Evolutionary conservation across 2,888 invertebrate species (phyloP), one percentile per base, ranked within the genome.

Genomic region (Nomada flava): DNA sequence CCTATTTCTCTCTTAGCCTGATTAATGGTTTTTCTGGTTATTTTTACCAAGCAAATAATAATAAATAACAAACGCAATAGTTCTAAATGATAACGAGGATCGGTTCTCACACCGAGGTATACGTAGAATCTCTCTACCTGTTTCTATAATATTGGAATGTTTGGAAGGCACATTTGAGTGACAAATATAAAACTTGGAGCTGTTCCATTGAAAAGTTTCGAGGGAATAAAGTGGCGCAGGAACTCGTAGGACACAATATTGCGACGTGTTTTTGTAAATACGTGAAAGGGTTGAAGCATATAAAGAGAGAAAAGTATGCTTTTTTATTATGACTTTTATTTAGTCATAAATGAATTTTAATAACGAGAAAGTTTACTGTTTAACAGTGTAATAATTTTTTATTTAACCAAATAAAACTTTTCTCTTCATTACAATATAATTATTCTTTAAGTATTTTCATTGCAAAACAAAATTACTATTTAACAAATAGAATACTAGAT

Each of bases 101-200:
- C n/a, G 47, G n/a, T 47, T 52, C 23, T 23, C 26, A 23, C 29
- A 7, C 4, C 11, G 44, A 36, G 11, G 50, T 42, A 50, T 55
- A 67, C 36, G 2, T 23, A 69, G 23, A 59, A 68, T 29, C 13
- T 0, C 26, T 5, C 42, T 52, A 75, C 60, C 55, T 81, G 67
- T 62, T 80, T 42, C 52, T 60, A 26, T 42, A 75, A 68, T 64
- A 55, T 29, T 42, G 7, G 18, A 65, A n/a, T 74, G 72, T 59
- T 67, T 52, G 55, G 26, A 42, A 57, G 50, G 13, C 42, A 52
- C 29, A 26, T 11, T 20, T 23, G 74, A 62, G 65, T n/a, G 52
- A 70, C 81, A 44, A 71, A 69, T 71, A 60, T 60, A 60, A 68
- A 64, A 75, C 75, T 81, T 67, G 67, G 47, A 81, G 65, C 81